A percentile compares a stretch with the other conserved stretches of the same genome.
Conservation (phyloP, 2,888 invertebrate genomes). For the Cephus pygmeus region DNA sequence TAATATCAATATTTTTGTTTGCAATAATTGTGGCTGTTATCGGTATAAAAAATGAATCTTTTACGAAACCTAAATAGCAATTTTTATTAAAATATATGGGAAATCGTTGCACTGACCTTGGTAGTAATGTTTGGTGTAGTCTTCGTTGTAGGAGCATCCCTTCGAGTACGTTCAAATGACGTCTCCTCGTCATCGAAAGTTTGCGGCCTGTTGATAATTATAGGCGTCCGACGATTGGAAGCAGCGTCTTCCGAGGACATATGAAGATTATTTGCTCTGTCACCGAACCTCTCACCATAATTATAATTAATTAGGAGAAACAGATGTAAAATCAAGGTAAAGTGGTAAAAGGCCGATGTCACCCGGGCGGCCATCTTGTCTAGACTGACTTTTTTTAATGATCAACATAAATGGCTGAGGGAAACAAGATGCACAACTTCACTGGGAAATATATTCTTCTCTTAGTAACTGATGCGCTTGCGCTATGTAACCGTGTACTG, state of each 20-base stretch:
- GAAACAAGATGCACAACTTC: constrained; percentile 18
- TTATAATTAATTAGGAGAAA: constrained; percentile 47
- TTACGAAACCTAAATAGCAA: not conserved
- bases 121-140: constrained; percentile 52
- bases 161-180: constrained; percentile 49
- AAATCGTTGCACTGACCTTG: constrained; percentile 40
- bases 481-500: not conserved
- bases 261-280: constrained; percentile 44
- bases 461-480: not conserved
- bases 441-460: not conserved
- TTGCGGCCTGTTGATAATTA: constrained; percentile 41
- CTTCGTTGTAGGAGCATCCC: constrained; percentile 36
- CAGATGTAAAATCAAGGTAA: constrained; percentile 47
- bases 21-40: not conserved
- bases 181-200: constrained; percentile 36
- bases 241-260: constrained; percentile 32
- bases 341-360: constrained; percentile 52
- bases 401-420: not conserved
- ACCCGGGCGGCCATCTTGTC: constrained; percentile 63
- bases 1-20: too few species aligned
- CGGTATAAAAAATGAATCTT: not conserved
- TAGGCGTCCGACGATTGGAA: constrained; percentile 25
- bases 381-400: constrained; percentile 50
- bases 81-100: not conserved
- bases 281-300: constrained; percentile 48